phyloP scores from a whole-genome alignment of 2,113 vertebrate species.

The Alces alces region DNA sequence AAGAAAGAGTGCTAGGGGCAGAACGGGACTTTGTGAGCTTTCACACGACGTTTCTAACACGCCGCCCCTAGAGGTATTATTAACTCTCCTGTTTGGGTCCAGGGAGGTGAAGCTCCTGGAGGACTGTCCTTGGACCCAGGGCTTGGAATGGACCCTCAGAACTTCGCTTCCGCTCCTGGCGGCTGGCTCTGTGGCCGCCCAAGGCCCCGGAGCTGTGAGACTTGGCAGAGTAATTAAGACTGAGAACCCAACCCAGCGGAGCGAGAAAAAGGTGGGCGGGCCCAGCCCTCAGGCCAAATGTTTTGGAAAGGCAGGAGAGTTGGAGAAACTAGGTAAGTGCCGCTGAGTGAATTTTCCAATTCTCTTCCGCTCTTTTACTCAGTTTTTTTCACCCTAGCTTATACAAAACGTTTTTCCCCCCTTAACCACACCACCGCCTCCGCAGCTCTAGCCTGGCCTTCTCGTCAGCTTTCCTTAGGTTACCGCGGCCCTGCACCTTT shows the following conservation, averaged over 20 bases:
- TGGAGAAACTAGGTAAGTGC: constrained; percentile 2
- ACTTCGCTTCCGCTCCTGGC: not conserved
- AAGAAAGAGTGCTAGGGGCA: not conserved
- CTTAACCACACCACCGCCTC: not conserved
- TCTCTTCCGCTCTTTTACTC: not conserved
- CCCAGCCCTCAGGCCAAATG: not conserved
- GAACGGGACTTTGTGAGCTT: not conserved
- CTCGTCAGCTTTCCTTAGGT: not conserved
- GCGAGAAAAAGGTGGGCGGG: not conserved
- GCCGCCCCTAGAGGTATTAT: not conserved
- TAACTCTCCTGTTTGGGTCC: not conserved
- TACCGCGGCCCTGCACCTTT: not conserved
- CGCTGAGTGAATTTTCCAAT: not conserved
- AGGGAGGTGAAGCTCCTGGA: not conserved
- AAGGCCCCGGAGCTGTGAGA: not conserved
- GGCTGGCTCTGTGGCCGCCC: not conserved
- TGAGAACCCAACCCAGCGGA: not conserved
- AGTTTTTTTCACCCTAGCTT: not conserved
- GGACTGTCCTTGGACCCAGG: not conserved
- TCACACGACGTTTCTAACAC: accelerated
- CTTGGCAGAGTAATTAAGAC: not conserved
- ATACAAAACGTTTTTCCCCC: not conserved
- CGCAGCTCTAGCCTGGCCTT: not conserved
- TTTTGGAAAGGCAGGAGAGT: not conserved
- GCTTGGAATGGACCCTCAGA: not conserved